These are phyloP conservation scores for Chauna torquata DNA, from an alignment of 2,113 vertebrate species.

Conservation along the genomic window DNA sequence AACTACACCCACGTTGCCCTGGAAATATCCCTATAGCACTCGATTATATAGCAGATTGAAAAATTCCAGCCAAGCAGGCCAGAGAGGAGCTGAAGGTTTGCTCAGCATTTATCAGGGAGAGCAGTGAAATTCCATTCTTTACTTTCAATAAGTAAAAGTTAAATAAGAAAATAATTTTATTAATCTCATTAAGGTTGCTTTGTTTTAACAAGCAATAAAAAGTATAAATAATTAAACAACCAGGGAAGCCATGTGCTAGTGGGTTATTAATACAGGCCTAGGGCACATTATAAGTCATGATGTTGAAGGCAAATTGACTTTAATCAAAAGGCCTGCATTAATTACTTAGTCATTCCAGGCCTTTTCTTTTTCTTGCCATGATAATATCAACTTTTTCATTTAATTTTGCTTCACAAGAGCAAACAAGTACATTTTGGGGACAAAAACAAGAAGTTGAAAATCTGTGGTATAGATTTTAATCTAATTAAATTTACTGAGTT, in stretches of 20 bases:
- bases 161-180: slow-evolving; percentile 43
- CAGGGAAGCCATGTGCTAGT: slow-evolving; percentile 42
- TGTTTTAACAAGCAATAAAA: slow-evolving; percentile 60
- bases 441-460: neutral
- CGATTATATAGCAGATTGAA: fast-evolving
- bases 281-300: slow-evolving; percentile 49
- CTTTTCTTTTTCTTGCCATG: slow-evolving; percentile 17
- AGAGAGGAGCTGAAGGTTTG: neutral
- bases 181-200: slow-evolving; percentile 60
- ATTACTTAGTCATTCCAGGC: slow-evolving; percentile 55
- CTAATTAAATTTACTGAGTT: neutral
- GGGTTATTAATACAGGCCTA: slow-evolving; percentile 62
- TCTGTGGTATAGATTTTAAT: neutral
- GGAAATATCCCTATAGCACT: neutral
- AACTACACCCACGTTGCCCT: neutral
- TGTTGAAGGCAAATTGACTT: slow-evolving; percentile 69
- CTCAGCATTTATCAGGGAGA: neutral
- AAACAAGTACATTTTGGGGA: neutral
- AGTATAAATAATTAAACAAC: slow-evolving; percentile 68
- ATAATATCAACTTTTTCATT: neutral
- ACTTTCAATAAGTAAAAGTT: slow-evolving; percentile 7
- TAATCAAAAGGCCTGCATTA: slow-evolving; percentile 65
- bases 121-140: neutral
- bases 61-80: neutral
- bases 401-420: neutral